Evolutionary conservation across 2,113 vertebrate species (phyloP), one percentile per base, ranked within the genome.

Genomic region (Micronisus gabar): DNA sequence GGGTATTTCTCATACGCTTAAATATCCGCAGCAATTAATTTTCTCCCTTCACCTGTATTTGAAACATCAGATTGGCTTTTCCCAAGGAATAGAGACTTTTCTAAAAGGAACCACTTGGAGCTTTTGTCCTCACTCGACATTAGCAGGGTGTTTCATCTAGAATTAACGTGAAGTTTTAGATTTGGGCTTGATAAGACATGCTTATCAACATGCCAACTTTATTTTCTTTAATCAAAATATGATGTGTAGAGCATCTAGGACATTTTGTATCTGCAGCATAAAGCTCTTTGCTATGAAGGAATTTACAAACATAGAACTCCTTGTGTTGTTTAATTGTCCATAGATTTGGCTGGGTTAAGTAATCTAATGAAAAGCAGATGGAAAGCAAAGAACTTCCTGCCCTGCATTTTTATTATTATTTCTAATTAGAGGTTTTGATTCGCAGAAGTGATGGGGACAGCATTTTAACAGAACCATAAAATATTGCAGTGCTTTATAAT

Each of bases 281-380:
- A 81, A 95, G 80, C 65, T 67, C 67, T 84, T 65, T 87, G 79
- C 93, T 58, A 25, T 1, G 6, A 40, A 93, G 88, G 88, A 62
- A 70, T 96, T 93, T 95, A 56, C 73, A 66, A 73, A 82, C 62
- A 45, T 14, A 71, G 53, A 85, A 73, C 70, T 92, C 52, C 63
- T 72, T 26, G 4, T 81, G 76, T 32, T 84, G 65, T 67, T 91
- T 80, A 81, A 47, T 70, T 72, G 65, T 74, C 82, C 65, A 3
- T 93, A 55, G 83, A 58, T 94, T 76, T 93, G 80, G 58, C 82
- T 65, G 83, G n/a, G 52, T 45, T 73, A 86, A 92, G 80, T 19
- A 79, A 66, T 52, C 36, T 91, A 87, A 96, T 91, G 92, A 79
- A 91, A 95, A 97, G 70, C 96, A 96, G 95, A 96, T 96, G 95